Conservation (phyloP, 2,113 vertebrate genomes). For the Hassar affinis region DNA sequence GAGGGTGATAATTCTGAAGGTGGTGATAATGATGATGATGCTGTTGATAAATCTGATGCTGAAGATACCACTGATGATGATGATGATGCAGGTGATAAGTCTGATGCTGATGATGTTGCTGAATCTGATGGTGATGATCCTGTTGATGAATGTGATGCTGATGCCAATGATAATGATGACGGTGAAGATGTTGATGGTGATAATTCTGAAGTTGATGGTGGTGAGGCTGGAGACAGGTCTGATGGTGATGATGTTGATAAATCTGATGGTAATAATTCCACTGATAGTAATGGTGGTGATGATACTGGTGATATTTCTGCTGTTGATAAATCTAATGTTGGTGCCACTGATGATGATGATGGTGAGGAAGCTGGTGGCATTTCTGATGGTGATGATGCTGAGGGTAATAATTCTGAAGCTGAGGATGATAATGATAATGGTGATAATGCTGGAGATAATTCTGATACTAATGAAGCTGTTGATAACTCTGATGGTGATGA, state of each 20-base stretch:
- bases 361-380: neutral
- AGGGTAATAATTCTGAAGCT: neutral
- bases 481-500: neutral
- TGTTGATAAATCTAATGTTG: neutral
- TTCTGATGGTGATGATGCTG: no score
- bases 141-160: neutral
- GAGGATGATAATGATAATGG: no score
- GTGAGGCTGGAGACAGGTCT: neutral
- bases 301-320: neutral
- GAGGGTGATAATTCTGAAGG: slow-evolving; percentile 39
- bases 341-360: neutral
- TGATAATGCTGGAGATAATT: neutral
- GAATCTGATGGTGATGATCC: neutral
- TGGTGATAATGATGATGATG: slow-evolving; percentile 19
- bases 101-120: neutral
- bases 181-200: neutral
- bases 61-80: neutral
- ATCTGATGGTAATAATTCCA: neutral
- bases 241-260: neutral
- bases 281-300: no score
- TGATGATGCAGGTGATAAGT: neutral
- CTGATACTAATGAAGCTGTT: fast-evolving
- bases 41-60: neutral
- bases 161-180: neutral
- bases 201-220: neutral